Percentiles rank a stretch among this genome's conserved stretches.
Evolutionary conservation across 2,797 vertebrate species (phyloP).

Genomic region (Petrocephalus schoutedeni): DNA sequence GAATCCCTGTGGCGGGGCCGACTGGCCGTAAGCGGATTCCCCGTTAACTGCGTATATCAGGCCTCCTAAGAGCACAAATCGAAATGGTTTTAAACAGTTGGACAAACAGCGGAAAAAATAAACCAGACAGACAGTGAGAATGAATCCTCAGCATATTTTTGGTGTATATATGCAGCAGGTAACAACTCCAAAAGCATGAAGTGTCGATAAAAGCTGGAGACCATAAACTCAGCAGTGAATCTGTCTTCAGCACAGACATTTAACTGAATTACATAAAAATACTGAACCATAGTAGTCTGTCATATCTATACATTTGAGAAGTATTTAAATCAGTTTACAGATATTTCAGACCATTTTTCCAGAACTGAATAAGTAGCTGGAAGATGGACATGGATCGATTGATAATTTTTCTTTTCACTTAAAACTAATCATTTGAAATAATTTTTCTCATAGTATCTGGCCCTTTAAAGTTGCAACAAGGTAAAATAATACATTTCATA

Average conservation of each 20-base stretch:
- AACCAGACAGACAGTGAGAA: not conserved
- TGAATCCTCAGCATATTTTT: not conserved
- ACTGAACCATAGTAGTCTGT: not conserved
- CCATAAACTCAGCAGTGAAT: not conserved
- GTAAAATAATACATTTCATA: not conserved
- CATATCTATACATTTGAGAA: not conserved
- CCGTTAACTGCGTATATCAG: slow-evolving; percentile 88
- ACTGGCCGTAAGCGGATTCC: slow-evolving; percentile 59
- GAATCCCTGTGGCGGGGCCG: slow-evolving; percentile 75
- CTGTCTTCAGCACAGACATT: not conserved
- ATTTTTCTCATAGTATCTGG: not conserved
- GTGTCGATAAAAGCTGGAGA: not conserved
- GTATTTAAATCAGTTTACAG: not conserved
- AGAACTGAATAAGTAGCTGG: not conserved
- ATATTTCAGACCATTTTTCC: not conserved
- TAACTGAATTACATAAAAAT: not conserved
- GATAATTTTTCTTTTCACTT: not conserved
- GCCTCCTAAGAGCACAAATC: slow-evolving; percentile 63
- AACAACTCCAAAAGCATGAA: not conserved
- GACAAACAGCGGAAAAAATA: not conserved
- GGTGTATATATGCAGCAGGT: not conserved
- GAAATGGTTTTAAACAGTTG: not conserved
- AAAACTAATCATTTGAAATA: not conserved
- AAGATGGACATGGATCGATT: not conserved
- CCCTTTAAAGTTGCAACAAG: not conserved